phyloP scores from a whole-genome alignment of 2,797 vertebrate genomes.

The Okamejei kenojei region DNA sequence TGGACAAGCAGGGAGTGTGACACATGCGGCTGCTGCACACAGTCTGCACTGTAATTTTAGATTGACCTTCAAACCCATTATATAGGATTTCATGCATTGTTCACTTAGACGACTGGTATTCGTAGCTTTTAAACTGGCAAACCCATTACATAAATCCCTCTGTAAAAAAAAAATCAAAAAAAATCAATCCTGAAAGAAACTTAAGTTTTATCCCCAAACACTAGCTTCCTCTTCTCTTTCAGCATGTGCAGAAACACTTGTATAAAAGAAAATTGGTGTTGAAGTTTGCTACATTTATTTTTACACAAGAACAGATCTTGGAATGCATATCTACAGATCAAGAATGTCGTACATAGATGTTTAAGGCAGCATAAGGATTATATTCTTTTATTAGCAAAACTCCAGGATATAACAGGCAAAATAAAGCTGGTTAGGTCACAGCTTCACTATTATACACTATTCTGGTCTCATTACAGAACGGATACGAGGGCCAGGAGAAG shows the following conservation, averaged over 20 bases:
- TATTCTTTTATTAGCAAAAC: no score
- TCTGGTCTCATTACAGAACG: no score
- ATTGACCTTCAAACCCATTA: conserved; percentile 3
- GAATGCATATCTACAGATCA: no score
- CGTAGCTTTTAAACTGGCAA: not conserved
- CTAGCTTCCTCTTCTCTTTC: not conserved
- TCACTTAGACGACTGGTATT: not conserved
- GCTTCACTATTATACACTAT: no score
- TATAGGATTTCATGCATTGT: not conserved
- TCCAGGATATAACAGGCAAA: no score
- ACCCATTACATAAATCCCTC: not conserved
- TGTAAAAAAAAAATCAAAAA: not conserved
- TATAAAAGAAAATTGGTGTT: no score
- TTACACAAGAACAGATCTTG: no score
- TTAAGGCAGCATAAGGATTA: no score
- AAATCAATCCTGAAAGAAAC: not conserved
- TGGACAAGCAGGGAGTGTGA: not conserved
- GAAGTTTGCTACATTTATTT: no score
- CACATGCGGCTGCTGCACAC: not conserved
- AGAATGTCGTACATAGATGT: no score
- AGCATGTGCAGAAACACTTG: not conserved
- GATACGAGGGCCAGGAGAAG: no score
- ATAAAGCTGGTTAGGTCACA: no score
- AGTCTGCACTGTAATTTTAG: not conserved
- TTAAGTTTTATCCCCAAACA: not conserved